Evolutionary conservation across 64 coral and sea anemone species (phyloP).

Genomic region (Actinia tenebrosa): DNA sequence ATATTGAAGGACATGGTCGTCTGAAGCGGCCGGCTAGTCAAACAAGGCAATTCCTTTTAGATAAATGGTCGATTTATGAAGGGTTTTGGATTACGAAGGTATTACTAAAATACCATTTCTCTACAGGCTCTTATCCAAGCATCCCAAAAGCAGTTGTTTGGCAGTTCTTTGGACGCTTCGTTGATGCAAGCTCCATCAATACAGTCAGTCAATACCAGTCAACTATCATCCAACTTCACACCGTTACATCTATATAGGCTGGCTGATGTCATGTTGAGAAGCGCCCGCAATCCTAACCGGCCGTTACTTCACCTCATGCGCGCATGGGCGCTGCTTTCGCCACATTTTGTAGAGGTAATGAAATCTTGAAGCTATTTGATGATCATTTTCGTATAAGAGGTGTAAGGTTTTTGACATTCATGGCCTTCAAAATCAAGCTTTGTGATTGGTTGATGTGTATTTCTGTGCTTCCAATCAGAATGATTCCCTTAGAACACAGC

Average conservation of each 20-base stretch:
- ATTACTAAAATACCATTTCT: neutral
- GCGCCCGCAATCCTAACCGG: conserved; percentile 86
- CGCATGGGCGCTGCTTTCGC: conserved; percentile 81
- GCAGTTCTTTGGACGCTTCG: conserved; percentile 17
- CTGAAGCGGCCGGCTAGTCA: neutral
- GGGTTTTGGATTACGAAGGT: neutral
- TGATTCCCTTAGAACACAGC: too few relatives aligned
- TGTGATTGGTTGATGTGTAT: neutral
- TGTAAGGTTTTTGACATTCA: too few relatives aligned
- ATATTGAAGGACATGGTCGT: neutral
- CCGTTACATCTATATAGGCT: conserved; percentile 89
- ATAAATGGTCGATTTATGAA: neutral
- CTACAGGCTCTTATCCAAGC: conserved; percentile 55
- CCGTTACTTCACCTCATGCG: conserved; percentile 93
- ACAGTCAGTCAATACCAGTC: conserved; percentile 7
- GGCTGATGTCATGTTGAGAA: conserved; percentile 87
- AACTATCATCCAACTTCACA: conserved; percentile 39
- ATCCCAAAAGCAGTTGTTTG: conserved; percentile 72
- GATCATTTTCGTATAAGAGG: too few relatives aligned
- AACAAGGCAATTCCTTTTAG: neutral
- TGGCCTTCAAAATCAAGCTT: neutral
- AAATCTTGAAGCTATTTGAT: neutral
- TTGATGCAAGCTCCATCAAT: conserved; percentile 10
- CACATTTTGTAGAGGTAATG: conserved; percentile 89
- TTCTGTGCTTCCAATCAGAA: neutral